phyloP scores from a whole-genome alignment of 2,888 invertebrate genomes.

The Catocala nupta region DNA sequence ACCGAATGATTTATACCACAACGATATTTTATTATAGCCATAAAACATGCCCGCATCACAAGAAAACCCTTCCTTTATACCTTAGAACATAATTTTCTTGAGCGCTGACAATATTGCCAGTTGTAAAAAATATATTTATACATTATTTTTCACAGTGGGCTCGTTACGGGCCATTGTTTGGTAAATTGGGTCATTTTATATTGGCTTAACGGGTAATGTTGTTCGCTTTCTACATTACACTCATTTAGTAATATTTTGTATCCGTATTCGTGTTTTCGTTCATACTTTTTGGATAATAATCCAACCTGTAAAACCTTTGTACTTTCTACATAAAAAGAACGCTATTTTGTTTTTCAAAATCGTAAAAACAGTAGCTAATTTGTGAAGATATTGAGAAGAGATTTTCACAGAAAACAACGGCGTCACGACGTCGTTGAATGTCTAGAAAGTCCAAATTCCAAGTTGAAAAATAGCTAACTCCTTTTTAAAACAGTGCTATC shows the following conservation, averaged over 20 bases:
- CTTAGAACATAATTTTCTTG: constrained; percentile 64
- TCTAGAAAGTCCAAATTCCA: constrained; percentile 16
- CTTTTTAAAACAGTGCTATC: constrained; percentile 37
- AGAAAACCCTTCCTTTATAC: constrained; percentile 68
- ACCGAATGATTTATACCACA: constrained; percentile 73
- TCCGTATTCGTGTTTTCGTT: background rate
- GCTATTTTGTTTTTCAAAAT: no score
- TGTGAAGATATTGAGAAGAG: constrained; percentile 14
- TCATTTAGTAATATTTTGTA: constrained; percentile 17
- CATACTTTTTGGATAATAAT: background rate
- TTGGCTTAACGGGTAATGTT: constrained; percentile 42
- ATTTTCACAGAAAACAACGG: constrained; percentile 26
- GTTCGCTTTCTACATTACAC: constrained; percentile 36
- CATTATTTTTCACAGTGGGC: constrained; percentile 49
- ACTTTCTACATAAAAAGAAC: background rate
- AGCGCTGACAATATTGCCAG: constrained; percentile 65
- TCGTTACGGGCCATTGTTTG: constrained; percentile 51
- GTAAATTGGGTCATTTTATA: constrained; percentile 56
- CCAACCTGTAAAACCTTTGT: background rate
- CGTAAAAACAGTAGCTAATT: no score
- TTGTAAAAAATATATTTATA: constrained; percentile 57
- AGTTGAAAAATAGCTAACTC: constrained; percentile 20
- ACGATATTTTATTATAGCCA: constrained; percentile 77
- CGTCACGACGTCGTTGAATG: constrained; percentile 9
- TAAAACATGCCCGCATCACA: constrained; percentile 71